Conservation (phyloP, 2,113 vertebrate species). For the Synchiropus splendidus region DNA sequence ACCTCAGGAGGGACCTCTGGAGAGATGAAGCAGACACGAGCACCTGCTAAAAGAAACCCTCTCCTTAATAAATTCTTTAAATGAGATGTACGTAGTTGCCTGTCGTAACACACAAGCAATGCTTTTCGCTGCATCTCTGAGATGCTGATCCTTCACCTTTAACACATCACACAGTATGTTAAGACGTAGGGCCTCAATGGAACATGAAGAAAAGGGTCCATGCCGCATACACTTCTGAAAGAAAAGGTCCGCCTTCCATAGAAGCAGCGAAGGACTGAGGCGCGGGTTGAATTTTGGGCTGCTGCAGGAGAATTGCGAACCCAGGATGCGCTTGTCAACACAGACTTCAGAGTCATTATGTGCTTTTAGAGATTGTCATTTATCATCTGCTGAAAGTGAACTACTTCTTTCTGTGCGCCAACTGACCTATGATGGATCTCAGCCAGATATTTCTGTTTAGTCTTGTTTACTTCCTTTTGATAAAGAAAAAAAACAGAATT, state of each 20-base stretch:
- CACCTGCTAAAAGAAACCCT: constrained; percentile 38
- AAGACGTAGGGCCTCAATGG: not conserved
- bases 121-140: constrained; percentile 13
- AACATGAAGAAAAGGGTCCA: constrained; percentile 7
- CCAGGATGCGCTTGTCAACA: constrained; percentile 15
- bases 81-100: constrained; percentile 2
- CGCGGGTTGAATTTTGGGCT: constrained; percentile 2
- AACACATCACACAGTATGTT: constrained; percentile 7
- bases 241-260: not conserved
- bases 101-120: constrained; percentile 10
- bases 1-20: constrained; percentile 24
- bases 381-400: constrained; percentile 21
- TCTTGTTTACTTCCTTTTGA: not conserved
- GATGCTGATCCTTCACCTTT: constrained; percentile 21
- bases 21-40: constrained; percentile 19
- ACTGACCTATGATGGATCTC: constrained; percentile 15
- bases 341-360: constrained; percentile 28
- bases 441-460: constrained; percentile 10
- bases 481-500: constrained; percentile 1
- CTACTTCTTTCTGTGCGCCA: constrained; percentile 1
- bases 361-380: constrained; percentile 24
- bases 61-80: constrained; percentile 16
- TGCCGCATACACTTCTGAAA: not conserved
- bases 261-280: not conserved
- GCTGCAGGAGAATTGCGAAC: constrained; percentile 6